A percentile compares a stretch with the other conserved stretches of the same genome.
phyloP scores from a whole-genome alignment of 2,797 vertebrate species.

The Eleutherodactylus coqui region DNA sequence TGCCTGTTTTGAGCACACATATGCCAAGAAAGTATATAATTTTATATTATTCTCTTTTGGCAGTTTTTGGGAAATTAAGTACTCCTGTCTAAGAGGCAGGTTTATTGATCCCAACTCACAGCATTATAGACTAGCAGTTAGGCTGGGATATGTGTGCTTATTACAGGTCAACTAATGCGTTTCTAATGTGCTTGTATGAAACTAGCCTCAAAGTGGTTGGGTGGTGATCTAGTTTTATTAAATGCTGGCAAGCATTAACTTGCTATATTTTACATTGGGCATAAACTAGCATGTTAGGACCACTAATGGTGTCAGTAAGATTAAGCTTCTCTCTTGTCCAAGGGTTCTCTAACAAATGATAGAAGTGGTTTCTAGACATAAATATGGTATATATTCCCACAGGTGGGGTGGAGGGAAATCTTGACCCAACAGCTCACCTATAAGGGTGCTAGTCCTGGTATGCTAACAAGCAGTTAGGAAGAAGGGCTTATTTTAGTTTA shows the following conservation, averaged over 20 bases:
- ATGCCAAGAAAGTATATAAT: too few species aligned
- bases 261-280: background rate
- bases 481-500: constrained; percentile 57
- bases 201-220: background rate
- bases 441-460: constrained; percentile 56
- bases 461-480: constrained; percentile 61
- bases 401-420: constrained; percentile 35
- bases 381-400: constrained; percentile 44
- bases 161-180: too few species aligned
- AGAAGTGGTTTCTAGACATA: constrained; percentile 3
- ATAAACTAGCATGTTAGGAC: background rate
- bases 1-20: too few species aligned
- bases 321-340: constrained; percentile 7
- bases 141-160: too few species aligned
- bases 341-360: constrained; percentile 9
- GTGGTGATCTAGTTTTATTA: background rate
- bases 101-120: too few species aligned
- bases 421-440: constrained; percentile 45
- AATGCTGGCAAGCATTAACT: background rate
- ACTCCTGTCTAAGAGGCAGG: too few species aligned
- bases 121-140: too few species aligned
- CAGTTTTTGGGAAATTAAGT: too few species aligned
- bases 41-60: too few species aligned
- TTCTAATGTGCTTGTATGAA: too few species aligned
- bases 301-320: constrained; percentile 23